Evolutionary conservation across 2,888 invertebrate genomes (phyloP).

Genomic region (Torymus tubicola): DNA sequence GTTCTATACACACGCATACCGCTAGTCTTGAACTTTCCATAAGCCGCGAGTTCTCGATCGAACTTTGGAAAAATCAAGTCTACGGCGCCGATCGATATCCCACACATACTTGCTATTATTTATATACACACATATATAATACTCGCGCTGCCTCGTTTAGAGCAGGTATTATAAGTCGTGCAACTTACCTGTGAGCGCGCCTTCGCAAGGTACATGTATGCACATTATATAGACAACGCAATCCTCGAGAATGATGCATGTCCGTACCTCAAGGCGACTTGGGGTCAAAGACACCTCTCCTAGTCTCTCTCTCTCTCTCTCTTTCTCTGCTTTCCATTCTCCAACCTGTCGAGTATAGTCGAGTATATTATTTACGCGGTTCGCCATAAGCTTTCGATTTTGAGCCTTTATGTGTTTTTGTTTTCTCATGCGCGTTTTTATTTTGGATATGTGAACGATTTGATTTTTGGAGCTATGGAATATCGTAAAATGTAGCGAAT

Average conservation of each 20-base stretch:
- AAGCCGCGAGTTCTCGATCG: not conserved
- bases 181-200: constrained; percentile 1
- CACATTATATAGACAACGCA: constrained; percentile 30
- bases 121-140: not conserved
- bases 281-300: constrained; percentile 49
- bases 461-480: too few species aligned
- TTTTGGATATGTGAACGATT: too few species aligned
- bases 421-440: too few species aligned
- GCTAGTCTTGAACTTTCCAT: constrained; percentile 40
- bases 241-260: constrained; percentile 54
- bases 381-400: too few species aligned
- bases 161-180: constrained; percentile 8
- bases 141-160: not conserved
- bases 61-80: constrained; percentile 15
- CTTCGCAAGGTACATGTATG: not conserved
- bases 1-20: too few species aligned
- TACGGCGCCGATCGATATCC: constrained; percentile 16
- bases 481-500: too few species aligned
- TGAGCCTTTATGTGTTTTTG: too few species aligned
- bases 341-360: too few species aligned
- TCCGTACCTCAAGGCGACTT: constrained; percentile 53
- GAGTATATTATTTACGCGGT: too few species aligned
- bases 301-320: not conserved
- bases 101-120: not conserved
- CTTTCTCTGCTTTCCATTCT: not conserved